These are phyloP conservation scores for Enteromius treurensis DNA, from an alignment of 2,797 vertebrate species.

Conservation along the genomic window DNA sequence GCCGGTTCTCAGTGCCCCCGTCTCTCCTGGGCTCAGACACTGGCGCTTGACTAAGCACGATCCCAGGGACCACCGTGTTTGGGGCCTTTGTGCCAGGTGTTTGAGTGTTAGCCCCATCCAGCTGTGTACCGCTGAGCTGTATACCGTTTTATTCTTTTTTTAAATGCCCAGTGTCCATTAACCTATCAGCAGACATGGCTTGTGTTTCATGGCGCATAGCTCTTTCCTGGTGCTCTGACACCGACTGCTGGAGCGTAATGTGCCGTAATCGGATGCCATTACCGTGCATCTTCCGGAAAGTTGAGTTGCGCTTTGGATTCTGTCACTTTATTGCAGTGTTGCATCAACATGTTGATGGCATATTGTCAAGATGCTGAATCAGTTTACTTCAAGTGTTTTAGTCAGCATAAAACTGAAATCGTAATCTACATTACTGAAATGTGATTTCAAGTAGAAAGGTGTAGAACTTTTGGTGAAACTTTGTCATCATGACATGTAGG, in stretches of 20 bases:
- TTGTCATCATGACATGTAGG: background rate
- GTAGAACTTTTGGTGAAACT: background rate
- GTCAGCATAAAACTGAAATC: background rate
- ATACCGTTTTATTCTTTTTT: constrained; percentile 70
- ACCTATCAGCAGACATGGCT: constrained; percentile 71
- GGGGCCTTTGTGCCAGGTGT: constrained; percentile 44
- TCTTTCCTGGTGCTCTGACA: background rate
- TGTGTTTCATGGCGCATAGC: constrained; percentile 77
- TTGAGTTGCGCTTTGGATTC: background rate
- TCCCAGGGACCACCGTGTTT: constrained; percentile 55
- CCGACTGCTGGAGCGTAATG: background rate
- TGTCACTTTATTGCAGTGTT: constrained; percentile 6
- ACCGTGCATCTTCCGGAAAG: background rate
- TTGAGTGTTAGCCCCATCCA: constrained; percentile 44
- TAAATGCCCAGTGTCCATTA: constrained; percentile 75
- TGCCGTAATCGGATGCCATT: background rate
- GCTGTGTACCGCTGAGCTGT: constrained; percentile 37
- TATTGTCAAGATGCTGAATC: constrained; percentile 1
- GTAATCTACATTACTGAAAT: background rate
- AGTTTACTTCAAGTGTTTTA: background rate
- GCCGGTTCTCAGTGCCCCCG: constrained; percentile 35
- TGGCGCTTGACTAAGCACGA: constrained; percentile 55
- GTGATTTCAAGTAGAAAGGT: background rate
- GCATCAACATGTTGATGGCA: background rate
- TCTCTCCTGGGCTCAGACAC: constrained; percentile 44